A percentile compares a stretch with the other conserved stretches of the same genome.
Evolutionary conservation across 23 tunicate genomes (phyloP).

Genomic region (Phallusia fumigata): DNA sequence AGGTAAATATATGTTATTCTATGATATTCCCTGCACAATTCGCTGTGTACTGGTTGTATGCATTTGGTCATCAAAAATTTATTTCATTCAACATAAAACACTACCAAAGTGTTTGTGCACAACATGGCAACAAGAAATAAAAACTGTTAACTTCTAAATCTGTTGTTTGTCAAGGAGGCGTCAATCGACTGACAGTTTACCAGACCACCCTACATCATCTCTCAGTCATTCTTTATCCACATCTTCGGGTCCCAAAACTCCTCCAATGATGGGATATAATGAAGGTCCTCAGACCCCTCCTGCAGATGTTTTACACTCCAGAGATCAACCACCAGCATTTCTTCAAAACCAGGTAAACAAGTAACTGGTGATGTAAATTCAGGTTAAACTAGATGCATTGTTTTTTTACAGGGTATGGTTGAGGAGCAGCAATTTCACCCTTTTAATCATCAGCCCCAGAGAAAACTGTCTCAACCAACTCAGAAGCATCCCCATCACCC

Average conservation of each 20-base stretch:
- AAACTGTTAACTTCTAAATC: no score
- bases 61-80: no score
- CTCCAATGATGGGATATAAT: slow-evolving; percentile 18
- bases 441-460: neutral
- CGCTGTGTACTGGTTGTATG: no score
- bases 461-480: neutral
- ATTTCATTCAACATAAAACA: no score
- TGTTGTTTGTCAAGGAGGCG: slow-evolving; percentile 4
- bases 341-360: neutral
- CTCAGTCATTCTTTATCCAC: slow-evolving; percentile 19
- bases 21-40: no score
- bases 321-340: no score
- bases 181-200: slow-evolving; percentile 27
- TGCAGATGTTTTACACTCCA: neutral
- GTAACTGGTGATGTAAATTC: no score
- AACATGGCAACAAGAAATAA: no score
- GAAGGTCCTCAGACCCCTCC: neutral
- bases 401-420: no score
- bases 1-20: slow-evolving; percentile 20
- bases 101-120: no score
- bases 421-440: neutral
- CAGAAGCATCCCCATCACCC: neutral
- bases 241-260: slow-evolving; percentile 46
- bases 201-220: neutral
- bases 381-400: no score